Evolutionary conservation across 2,888 invertebrate genomes (phyloP), one percentile per base, ranked within the genome.

Genomic region (Strigamia crassipes): DNA sequence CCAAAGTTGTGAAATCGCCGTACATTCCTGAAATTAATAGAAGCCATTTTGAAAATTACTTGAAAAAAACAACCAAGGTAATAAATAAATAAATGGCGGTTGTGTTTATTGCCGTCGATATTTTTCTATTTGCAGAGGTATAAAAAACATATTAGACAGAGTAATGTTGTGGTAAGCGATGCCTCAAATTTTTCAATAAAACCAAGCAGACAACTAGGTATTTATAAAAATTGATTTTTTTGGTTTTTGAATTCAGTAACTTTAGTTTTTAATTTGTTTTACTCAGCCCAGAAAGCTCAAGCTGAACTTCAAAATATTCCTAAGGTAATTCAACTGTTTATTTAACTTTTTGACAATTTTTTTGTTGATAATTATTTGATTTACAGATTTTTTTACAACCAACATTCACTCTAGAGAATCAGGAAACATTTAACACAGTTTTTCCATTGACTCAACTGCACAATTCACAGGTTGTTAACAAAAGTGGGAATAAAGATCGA

Each of bases 41-140:
- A 87, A 91, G 92, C 77, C 94, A 96, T 88, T 97, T 99, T 89
- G 94, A 96, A 85, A 90, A 91, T 41, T 99, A 98, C 88, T 90
- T 96, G 84, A 92, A 93, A 86, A 95, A 93, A 89, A 92, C 87
- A 23, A 85, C 88, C 79, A 87, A 86, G 83, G 88, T 88, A 85
- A 51, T 23, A 38, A 38, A 23, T 15, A 27, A 85, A 51, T 23
- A 38, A 38, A 23, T 15, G 15, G 1, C 23, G 31, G 8, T 34
- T 31, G 10, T 10, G 12, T 15, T 13, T 46, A 13, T 41, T 79
- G 10, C 38, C 46, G 12, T 79, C 18, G 1, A 42, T 51, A 18
- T 80, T 10, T 83, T 84, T 23, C 41, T 77, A 83, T 86, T 86
- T 86, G 34, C 86, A 90, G 90, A 88, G 90, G 84, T 89, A 90